phyloP scores from a whole-genome alignment of 2,888 invertebrate species.

The Tanytarsus gracilentus region DNA sequence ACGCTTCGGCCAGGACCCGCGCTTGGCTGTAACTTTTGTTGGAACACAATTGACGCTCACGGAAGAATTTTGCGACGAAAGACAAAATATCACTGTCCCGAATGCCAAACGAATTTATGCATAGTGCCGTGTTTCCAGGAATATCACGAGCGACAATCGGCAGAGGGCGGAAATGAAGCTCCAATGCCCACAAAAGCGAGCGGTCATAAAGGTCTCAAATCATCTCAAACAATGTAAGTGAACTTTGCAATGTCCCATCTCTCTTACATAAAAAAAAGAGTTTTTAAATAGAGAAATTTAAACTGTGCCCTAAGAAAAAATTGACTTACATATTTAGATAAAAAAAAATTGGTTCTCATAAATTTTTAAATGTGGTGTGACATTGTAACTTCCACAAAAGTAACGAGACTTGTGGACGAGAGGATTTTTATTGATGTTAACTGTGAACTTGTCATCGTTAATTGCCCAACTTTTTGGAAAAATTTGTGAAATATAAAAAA shows the following conservation, averaged over 20 bases:
- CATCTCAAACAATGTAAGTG: conserved; percentile 40
- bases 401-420: too few species aligned
- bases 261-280: neutral
- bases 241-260: neutral
- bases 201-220: conserved; percentile 39
- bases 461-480: too few species aligned
- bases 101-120: conserved; percentile 80
- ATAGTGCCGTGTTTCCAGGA: conserved; percentile 85
- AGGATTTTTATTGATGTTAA: too few species aligned
- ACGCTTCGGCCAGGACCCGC: conserved; percentile 75
- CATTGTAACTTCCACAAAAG: too few species aligned
- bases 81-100: conserved; percentile 84
- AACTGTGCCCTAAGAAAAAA: neutral
- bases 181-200: conserved; percentile 18
- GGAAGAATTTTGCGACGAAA: conserved; percentile 73
- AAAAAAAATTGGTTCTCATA: too few species aligned
- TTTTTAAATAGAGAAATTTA: neutral
- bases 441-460: too few species aligned
- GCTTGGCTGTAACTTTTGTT: conserved; percentile 79
- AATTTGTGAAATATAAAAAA: too few species aligned
- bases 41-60: conserved; percentile 80
- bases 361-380: too few species aligned
- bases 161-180: conserved; percentile 33
- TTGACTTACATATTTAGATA: neutral
- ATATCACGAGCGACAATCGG: conserved; percentile 59